Conservation (phyloP, 2,113 vertebrate genomes). For the Trochalopteron elliotii region DNA sequence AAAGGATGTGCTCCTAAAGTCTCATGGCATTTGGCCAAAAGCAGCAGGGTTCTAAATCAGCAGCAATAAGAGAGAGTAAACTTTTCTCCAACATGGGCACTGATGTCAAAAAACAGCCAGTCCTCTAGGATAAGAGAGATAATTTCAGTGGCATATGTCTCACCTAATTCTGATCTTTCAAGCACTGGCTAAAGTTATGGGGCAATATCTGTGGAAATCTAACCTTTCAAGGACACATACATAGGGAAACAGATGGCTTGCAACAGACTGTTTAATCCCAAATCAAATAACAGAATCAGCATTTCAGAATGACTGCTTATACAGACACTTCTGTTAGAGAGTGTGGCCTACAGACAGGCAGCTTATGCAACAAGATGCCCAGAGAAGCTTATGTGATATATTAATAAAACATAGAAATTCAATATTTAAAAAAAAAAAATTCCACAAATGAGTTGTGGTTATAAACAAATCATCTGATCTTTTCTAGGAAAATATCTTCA, state of each 20-base stretch:
- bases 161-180: constrained; percentile 76
- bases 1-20: constrained; percentile 25
- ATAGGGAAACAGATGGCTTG: constrained; percentile 80
- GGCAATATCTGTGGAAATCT: constrained; percentile 74
- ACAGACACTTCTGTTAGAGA: constrained; percentile 72
- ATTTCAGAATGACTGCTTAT: constrained; percentile 76
- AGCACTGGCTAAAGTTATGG: constrained; percentile 71
- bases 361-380: constrained; percentile 44
- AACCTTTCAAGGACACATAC: constrained; percentile 80
- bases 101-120: constrained; percentile 62
- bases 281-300: constrained; percentile 83
- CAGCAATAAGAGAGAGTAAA: constrained; percentile 52
- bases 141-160: constrained; percentile 78
- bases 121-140: constrained; percentile 70
- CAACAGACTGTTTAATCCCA: constrained; percentile 83
- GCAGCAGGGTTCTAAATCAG: constrained; percentile 68
- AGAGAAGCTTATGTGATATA: background rate
- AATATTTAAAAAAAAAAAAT: background rate
- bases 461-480: background rate
- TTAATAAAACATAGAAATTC: background rate
- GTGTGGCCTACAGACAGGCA: constrained; percentile 48
- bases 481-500: background rate
- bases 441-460: background rate
- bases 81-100: constrained; percentile 17
- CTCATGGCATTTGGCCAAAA: constrained; percentile 54